Base-by-base conservation (phyloP, 2,888 invertebrate species). In the Ophion ellenae region DNA sequence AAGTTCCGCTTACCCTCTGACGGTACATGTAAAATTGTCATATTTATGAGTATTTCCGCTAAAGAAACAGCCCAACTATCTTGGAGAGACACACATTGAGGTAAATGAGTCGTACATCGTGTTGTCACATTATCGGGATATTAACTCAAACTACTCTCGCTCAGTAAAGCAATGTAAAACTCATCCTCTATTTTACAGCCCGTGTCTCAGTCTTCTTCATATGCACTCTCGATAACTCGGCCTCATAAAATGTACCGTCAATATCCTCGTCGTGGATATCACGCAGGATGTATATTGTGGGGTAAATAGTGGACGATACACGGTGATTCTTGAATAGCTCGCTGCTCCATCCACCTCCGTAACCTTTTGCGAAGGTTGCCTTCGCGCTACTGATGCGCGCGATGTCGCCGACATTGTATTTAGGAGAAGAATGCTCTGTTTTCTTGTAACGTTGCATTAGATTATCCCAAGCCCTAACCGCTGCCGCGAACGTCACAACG, bases 371-470 rank as follows among this genome's bases (percentile, higher is more conserved):
- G n/a, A n/a, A 7, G 40, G 61, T 1, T 61, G 32, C 32, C 4
- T 32, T 32, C 32, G 32, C 4, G 4, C 32, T 32, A 32, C 32
- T 32, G 32, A 32, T 36, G 6, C 69, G 81, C 7, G 75, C 75
- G 20, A 67, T n/a, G 61, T 81, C 81, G 17, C 67, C 81, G 2
- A 81, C 67, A 2, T 32, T 59, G 45, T 81, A 81, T 80, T 80
- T 71, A 71, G 47, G 63, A 24, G 24, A 24, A n/a, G n/a, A 36
- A 36, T 71, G n/a, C 2, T 80, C 64, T 2, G 80, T 1, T 5
- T 14, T 47, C 24, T 74, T 75, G 57, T 81, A 81, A 2, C 74
- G 74, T 3, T 76, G 71, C 2, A 53, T 14, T 14, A 81, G 36
- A 61, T 82, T 74, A 40, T 24, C 28, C 9, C 82, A 82, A 11